A percentile compares a stretch with the other conserved stretches of the same genome.
These are phyloP conservation scores for Papilio glaucus DNA, from an alignment of 1,140 invertebrate genomes.

Conservation along the genomic window DNA sequence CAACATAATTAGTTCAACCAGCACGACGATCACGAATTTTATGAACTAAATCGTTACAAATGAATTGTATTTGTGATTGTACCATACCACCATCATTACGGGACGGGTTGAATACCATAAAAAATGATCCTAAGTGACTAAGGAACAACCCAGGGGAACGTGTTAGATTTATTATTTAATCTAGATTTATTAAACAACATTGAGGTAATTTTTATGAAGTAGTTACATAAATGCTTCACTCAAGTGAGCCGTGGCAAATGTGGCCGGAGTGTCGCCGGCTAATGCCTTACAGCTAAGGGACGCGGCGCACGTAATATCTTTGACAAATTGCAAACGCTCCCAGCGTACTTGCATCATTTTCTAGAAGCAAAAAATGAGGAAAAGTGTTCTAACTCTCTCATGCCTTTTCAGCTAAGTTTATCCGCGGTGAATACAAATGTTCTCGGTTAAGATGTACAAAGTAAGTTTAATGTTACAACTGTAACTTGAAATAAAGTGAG, in stretches of 20 bases:
- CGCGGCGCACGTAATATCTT: constrained; percentile 16
- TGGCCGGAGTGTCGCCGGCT: background rate
- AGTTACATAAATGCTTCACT: constrained; percentile 5
- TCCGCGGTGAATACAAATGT: constrained; percentile 18
- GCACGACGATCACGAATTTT: too few relatives aligned
- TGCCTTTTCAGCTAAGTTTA: constrained; percentile 23
- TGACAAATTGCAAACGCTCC: constrained; percentile 24
- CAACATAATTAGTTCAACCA: too few relatives aligned
- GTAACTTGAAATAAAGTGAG: background rate
- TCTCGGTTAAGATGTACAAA: background rate
- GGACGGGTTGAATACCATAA: too few relatives aligned
- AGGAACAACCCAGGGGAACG: too few relatives aligned
- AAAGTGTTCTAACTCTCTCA: constrained; percentile 7
- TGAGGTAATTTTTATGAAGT: background rate
- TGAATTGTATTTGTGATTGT: too few relatives aligned
- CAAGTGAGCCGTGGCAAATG: background rate
- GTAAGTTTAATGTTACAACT: background rate
- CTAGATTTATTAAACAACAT: background rate
- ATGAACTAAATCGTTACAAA: too few relatives aligned
- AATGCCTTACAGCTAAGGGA: background rate
- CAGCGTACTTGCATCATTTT: constrained; percentile 7
- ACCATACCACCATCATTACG: too few relatives aligned
- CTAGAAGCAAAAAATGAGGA: background rate
- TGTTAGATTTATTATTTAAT: too few relatives aligned
- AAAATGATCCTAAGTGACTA: too few relatives aligned